A percentile compares a stretch with the other conserved stretches of the same genome.
These are phyloP conservation scores for Rhynchotus rufescens DNA, from an alignment of 2,797 vertebrate genomes.

Conservation along the genomic window DNA sequence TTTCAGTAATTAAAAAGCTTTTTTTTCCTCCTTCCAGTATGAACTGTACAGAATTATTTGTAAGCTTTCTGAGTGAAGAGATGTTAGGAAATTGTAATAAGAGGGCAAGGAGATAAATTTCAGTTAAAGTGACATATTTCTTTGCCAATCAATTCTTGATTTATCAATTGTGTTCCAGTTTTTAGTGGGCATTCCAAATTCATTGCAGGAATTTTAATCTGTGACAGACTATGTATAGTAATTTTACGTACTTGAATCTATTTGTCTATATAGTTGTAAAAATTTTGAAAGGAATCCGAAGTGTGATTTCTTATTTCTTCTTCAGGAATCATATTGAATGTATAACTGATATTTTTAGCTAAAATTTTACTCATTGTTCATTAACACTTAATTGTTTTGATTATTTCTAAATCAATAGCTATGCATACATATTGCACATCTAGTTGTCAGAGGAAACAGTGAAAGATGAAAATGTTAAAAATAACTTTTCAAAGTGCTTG, in stretches of 20 bases:
- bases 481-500: background rate
- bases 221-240: background rate
- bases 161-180: too few species aligned
- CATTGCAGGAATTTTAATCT: background rate
- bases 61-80: background rate
- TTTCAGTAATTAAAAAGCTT: slow-evolving; percentile 6
- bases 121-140: background rate
- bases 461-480: background rate
- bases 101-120: background rate
- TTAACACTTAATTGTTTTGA: background rate
- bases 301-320: background rate
- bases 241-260: background rate
- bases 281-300: background rate
- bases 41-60: background rate
- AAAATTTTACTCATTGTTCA: background rate
- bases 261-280: background rate
- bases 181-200: background rate
- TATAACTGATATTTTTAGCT: background rate
- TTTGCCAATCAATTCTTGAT: background rate
- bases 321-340: background rate
- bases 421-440: background rate
- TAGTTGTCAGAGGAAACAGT: background rate
- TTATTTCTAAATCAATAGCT: background rate
- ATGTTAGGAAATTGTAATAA: background rate
- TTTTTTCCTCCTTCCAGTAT: background rate